Evolutionary conservation across 2,113 vertebrate species (phyloP).

Genomic region (Sitta europaea): DNA sequence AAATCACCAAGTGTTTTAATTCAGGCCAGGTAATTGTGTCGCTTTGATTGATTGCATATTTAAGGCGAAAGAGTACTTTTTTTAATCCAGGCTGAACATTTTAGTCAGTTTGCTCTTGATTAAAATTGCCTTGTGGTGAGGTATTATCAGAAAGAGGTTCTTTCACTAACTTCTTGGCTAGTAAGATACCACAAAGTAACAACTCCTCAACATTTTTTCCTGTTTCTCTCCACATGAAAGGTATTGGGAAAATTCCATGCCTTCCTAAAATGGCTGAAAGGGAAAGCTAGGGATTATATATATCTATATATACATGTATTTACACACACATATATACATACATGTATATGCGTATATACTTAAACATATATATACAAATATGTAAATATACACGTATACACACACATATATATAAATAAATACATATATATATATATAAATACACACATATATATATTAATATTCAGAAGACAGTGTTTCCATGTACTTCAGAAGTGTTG

Average conservation of each 20-base stretch:
- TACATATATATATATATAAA: no score
- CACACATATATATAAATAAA: no score
- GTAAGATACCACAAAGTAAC: neutral
- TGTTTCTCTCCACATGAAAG: neutral
- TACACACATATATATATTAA: neutral
- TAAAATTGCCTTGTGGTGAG: neutral
- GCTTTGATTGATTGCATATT: constrained; percentile 35
- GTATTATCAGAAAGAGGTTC: neutral
- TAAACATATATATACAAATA: no score
- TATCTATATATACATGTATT: neutral
- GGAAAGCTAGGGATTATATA: neutral
- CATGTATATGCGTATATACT: no score
- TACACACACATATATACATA: no score
- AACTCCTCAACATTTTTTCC: neutral
- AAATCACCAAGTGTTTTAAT: constrained; percentile 1
- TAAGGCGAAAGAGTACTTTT: constrained; percentile 4
- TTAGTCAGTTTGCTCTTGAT: constrained; percentile 13
- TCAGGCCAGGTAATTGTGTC: constrained; percentile 11
- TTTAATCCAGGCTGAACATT: neutral
- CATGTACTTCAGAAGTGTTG: neutral
- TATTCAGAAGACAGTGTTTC: neutral
- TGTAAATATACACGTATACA: neutral
- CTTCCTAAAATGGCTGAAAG: neutral
- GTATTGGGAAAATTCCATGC: neutral
- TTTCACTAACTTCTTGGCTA: neutral